Conservation (phyloP, 2,113 vertebrate species). For the Hylia prasina region DNA sequence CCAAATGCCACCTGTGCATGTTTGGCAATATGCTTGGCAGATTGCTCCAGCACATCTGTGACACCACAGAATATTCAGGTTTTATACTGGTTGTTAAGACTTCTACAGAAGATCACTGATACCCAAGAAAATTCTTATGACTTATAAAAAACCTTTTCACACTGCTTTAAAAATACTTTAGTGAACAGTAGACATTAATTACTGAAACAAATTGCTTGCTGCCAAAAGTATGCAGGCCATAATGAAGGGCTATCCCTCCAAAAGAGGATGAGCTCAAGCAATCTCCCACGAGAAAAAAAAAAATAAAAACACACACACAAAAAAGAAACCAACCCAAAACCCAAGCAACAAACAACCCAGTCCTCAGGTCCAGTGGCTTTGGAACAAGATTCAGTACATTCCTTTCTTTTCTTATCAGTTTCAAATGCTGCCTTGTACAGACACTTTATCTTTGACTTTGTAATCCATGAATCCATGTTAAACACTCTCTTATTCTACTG, state of each 20-base stretch:
- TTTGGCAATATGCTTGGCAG: slow-evolving; percentile 18
- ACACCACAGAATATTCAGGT: not conserved
- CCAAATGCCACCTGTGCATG: slow-evolving; percentile 7
- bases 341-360: not conserved
- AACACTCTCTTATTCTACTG: not conserved
- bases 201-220: slow-evolving; percentile 3
- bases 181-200: not conserved
- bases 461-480: not conserved
- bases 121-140: not conserved
- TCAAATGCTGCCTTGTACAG: not conserved
- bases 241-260: not conserved
- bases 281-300: not conserved
- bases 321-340: not conserved
- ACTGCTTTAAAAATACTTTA: not conserved
- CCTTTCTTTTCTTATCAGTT: slow-evolving; percentile 5
- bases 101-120: not conserved
- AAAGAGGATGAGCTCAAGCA: not conserved
- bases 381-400: slow-evolving; percentile 8
- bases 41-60: slow-evolving; percentile 17
- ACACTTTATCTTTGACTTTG: not conserved
- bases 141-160: not conserved
- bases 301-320: not conserved
- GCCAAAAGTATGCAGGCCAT: not conserved
- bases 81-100: not conserved
- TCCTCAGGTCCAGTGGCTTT: not conserved